Evolutionary conservation across 2,888 invertebrate genomes (phyloP), one percentile per base, ranked within the genome.

Genomic region (Drosophila quinaria): DNA sequence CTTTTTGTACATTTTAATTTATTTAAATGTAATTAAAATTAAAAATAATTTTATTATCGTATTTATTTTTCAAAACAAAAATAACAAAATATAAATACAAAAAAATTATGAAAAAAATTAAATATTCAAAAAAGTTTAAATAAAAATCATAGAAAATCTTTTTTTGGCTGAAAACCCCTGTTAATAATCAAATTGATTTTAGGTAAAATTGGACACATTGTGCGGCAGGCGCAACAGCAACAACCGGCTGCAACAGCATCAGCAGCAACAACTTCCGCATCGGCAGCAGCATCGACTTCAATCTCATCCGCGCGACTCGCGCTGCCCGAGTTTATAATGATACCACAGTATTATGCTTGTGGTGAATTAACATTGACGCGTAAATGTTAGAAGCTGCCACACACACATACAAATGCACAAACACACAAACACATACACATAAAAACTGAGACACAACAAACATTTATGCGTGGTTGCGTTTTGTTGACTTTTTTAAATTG

Each of bases 331-430:
- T 87, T 85, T 78, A 89, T 93, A 68, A 81, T 90, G 81, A 92
- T 93, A 89, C 93, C 93, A 66, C 93, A 93, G 90, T 93, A 92
- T 91, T 93, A 93, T 80, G 86, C 87, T 65, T 83, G 89, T 82
- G 93, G 93, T 63, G 91, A 91, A 87, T 84, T 93, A 66, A 91
- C 84, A 72, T 86, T 92, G 78, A 90, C 91, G 65, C 92, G 91
- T 73, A 91, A 90, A 78, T 90, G 87, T 86, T 88, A 87, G 41
- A 42, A 69, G 67, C 46, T 39, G 61, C 41, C 29, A 56, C 59
- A 56, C 64, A 50, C 29, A 56, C 37, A 55, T 13, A 10, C 19
- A 62, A 15, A 59, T 33, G 10, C 15, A 55, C 15, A 56, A 29
- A 62, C 37, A 33, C 31, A 19, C 50, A 39, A 3, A 67, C 50